Base-by-base conservation (phyloP, 2,797 vertebrate species). In the Chloroceryle amazona region DNA sequence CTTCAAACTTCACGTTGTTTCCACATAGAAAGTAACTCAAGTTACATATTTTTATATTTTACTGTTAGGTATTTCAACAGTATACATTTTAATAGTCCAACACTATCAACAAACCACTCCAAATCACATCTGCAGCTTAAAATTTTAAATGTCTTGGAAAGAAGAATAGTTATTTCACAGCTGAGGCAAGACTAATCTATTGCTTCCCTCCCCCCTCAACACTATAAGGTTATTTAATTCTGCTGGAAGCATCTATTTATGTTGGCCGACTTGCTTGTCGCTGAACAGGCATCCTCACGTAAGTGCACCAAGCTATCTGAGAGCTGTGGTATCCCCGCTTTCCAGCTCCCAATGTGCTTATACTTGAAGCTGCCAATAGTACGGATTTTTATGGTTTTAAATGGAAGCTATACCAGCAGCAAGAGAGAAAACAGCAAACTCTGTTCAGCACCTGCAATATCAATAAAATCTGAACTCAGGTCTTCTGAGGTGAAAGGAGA, bases 401-500 rank as follows among this genome's bases (percentile, higher is more conserved):
- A 88, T 42, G 60, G 89, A 37, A 85, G 62, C 29, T 93, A 61
- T 41, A 85, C 13, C 14, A 52, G 73, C 67, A 94, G 62, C 51
- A 65, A 82, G 35, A 90, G 10, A 93, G 4, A 95, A 81, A 78
- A 62, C n/a, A 75, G 74, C 62, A 74, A 71, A 68, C 41, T 31
- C 15, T 16, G 49, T 72, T 91, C 49, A 33, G 39, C 13, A 60
- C 18, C 41, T 60, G 20, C 26, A 89, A 63, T 83, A 91, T 73
- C 91, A 95, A 31, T 28, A 85, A 96, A 37, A 91, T 78, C 86
- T 87, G 86, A 96, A 91, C 35, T 46, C n/a, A 10, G 90, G 93
- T 90, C 94, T 97, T 89, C 70, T 65, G 91, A 96, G 97, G 97
- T 96, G 74, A 97, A 91, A 95, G 75, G 28, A 83, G 29, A 94